Evolutionary conservation across 1,140 invertebrate genomes (phyloP).

Genomic region (Ceratina australensis): DNA sequence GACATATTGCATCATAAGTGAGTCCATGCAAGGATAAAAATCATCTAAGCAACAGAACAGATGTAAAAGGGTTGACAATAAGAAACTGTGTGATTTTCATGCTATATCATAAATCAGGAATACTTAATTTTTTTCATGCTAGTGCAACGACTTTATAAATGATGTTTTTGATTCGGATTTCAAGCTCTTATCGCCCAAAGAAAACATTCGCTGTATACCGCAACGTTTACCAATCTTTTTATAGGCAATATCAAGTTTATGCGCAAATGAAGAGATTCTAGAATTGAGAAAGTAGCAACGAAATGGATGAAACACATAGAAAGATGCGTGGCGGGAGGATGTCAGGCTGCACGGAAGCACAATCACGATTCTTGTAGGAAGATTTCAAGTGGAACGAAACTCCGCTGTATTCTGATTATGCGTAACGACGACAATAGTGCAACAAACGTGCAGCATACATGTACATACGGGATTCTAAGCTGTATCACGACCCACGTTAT

Average conservation of each 20-base stretch:
- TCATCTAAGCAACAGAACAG: conserved; percentile 34
- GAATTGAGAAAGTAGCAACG: conserved; percentile 2
- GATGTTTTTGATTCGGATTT: conserved; percentile 48
- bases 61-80: background rate
- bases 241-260: no score
- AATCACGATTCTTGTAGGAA: conserved; percentile 45
- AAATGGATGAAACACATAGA: conserved; percentile 49
- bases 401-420: conserved; percentile 27
- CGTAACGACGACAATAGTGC: background rate
- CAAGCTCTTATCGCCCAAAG: background rate
- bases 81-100: conserved; percentile 3
- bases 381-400: conserved; percentile 41
- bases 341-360: conserved; percentile 73
- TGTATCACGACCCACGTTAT: conserved; percentile 4
- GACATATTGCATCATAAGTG: conserved; percentile 19
- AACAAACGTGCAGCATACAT: background rate
- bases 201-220: no score
- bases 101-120: conserved; percentile 3
- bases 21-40: conserved; percentile 44
- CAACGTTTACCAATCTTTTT: no score
- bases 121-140: conserved; percentile 45
- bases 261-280: conserved; percentile 53
- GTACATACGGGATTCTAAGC: conserved; percentile 17
- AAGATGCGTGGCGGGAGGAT: conserved; percentile 67
- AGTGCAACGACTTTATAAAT: conserved; percentile 20